phyloP scores from a whole-genome alignment of 2,888 invertebrate species.

The Dorcus hopei region DNA sequence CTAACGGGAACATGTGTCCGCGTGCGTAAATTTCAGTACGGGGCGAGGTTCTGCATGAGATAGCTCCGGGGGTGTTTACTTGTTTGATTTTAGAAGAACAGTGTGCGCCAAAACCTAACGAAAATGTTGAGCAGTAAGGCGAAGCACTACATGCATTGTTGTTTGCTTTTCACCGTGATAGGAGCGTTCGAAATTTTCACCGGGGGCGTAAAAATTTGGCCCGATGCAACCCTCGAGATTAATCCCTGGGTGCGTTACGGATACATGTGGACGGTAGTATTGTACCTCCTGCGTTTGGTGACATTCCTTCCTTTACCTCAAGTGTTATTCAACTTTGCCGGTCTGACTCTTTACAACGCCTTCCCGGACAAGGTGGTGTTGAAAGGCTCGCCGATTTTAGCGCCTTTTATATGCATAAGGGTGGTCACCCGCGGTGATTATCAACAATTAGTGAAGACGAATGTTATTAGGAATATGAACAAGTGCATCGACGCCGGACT shows the following conservation, averaged over 20 bases:
- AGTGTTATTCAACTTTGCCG: conserved; percentile 83
- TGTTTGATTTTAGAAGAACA: neutral
- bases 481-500: conserved; percentile 85
- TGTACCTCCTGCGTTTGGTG: conserved; percentile 76
- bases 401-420: conserved; percentile 91
- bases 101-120: neutral
- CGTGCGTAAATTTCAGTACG: neutral
- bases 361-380: conserved; percentile 82
- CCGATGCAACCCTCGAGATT: conserved; percentile 56
- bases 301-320: conserved; percentile 86
- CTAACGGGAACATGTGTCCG: neutral
- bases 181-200: conserved; percentile 64
- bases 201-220: conserved; percentile 50
- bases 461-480: conserved; percentile 83
- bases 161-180: conserved; percentile 70
- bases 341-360: conserved; percentile 86
- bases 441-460: conserved; percentile 82
- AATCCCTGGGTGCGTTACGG: conserved; percentile 86
- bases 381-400: conserved; percentile 86
- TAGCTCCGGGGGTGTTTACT: conserved; percentile 5
- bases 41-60: conserved; percentile 5
- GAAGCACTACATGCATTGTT: conserved; percentile 80
- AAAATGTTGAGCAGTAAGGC: conserved; percentile 59
- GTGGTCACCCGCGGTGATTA: conserved; percentile 94
- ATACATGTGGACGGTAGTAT: conserved; percentile 64